Evolutionary conservation across 2,888 invertebrate genomes (phyloP).

Genomic region (Drosophila siamana): DNA sequence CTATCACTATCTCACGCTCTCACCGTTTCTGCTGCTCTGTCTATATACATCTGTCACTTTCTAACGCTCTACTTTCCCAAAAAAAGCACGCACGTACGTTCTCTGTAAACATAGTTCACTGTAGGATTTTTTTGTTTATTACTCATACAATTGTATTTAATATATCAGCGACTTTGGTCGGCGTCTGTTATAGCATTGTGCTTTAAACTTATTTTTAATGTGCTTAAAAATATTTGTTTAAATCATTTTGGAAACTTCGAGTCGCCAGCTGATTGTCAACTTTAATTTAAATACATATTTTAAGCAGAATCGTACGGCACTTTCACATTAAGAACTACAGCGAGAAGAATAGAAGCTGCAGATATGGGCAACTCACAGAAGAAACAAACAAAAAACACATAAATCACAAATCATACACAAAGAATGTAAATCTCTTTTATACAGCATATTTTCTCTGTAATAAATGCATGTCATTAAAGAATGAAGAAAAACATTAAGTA

Average conservation of each 20-base stretch:
- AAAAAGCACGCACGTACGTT: conserved; percentile 53
- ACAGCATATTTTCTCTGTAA: conserved; percentile 77
- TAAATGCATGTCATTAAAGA: conserved; percentile 84
- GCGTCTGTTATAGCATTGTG: conserved; percentile 37
- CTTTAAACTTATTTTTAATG: conserved; percentile 73
- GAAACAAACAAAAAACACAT: conserved; percentile 40
- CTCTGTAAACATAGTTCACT: conserved; percentile 70
- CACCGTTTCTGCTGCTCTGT: conserved; percentile 30
- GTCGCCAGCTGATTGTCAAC: conserved; percentile 62
- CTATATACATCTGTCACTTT: conserved; percentile 67
- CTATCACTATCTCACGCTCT: conserved; percentile 55
- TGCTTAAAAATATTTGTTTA: conserved; percentile 75
- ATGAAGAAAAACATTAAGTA: conserved; percentile 81
- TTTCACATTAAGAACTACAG: conserved; percentile 55
- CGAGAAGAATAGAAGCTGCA: conserved; percentile 70
- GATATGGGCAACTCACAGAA: conserved; percentile 59
- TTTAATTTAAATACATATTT: conserved; percentile 56
- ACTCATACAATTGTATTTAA: conserved; percentile 41
- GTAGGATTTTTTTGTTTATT: conserved; percentile 57
- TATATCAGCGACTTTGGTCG: conserved; percentile 52
- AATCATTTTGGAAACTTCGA: conserved; percentile 50
- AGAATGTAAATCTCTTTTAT: conserved; percentile 72
- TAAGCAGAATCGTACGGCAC: conserved; percentile 69
- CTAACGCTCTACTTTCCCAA: conserved; percentile 66
- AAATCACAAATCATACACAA: conserved; percentile 62